A percentile compares a stretch with the other conserved stretches of the same genome.
These are phyloP conservation scores for Heteronetta atricapilla DNA, from an alignment of 2,113 vertebrate genomes.

Conservation along the genomic window DNA sequence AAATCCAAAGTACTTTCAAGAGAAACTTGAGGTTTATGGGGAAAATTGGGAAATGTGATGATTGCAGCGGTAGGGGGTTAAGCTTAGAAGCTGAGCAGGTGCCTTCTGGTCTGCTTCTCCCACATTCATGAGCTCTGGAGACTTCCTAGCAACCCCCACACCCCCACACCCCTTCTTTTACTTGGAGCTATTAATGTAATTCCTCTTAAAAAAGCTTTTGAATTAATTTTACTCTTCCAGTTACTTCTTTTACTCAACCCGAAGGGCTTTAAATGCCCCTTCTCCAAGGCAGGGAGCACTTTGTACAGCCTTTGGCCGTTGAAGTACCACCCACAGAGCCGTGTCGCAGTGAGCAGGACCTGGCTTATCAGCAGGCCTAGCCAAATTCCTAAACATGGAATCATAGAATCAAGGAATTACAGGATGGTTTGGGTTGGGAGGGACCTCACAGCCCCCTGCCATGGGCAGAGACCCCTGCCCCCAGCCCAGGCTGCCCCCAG, in stretches of 20 bases:
- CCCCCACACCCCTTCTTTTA: not conserved
- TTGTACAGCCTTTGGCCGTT: not conserved
- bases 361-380: not conserved
- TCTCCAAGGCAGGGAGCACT: not conserved
- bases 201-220: not conserved
- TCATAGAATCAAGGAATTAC: too few species aligned
- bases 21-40: not conserved
- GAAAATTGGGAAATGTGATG: not conserved
- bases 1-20: not conserved
- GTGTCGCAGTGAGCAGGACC: not conserved
- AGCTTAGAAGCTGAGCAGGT: not conserved
- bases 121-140: not conserved
- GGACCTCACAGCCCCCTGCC: too few species aligned
- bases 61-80: not conserved
- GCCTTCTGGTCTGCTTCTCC: not conserved
- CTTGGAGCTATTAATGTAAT: not conserved
- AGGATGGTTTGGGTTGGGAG: too few species aligned
- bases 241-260: not conserved
- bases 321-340: not conserved
- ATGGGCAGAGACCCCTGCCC: too few species aligned
- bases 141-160: not conserved
- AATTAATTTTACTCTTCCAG: not conserved
- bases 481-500: too few species aligned
- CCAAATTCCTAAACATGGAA: not conserved
- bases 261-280: not conserved